A percentile compares a stretch with the other conserved stretches of the same genome.
Conservation (phyloP, 1,140 invertebrate genomes). For the Campoletis sonorensis region DNA sequence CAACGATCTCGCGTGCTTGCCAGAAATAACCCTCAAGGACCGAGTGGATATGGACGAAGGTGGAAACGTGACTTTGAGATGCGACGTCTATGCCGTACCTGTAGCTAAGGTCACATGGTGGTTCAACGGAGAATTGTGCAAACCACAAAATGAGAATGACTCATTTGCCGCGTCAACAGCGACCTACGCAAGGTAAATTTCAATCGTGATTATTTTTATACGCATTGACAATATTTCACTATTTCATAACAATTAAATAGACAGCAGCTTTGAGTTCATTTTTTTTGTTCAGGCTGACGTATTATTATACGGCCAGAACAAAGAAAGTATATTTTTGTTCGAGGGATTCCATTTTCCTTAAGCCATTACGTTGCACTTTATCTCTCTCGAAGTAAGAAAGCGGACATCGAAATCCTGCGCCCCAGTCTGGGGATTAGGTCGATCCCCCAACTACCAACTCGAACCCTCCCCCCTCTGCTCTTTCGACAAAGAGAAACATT, state of each 20-base stretch:
- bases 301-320: neutral
- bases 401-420: slow-evolving; percentile 28
- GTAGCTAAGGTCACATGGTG: slow-evolving; percentile 88
- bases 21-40: slow-evolving; percentile 81
- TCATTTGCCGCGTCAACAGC: slow-evolving; percentile 54
- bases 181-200: slow-evolving; percentile 55
- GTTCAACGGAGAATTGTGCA: slow-evolving; percentile 82
- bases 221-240: neutral
- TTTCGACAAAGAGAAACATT: slow-evolving; percentile 43
- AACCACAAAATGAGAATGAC: slow-evolving; percentile 69
- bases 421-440: slow-evolving; percentile 36
- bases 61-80: slow-evolving; percentile 86
- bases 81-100: slow-evolving; percentile 86
- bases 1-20: slow-evolving; percentile 89
- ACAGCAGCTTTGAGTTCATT: neutral
- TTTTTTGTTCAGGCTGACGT: neutral
- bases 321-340: neutral
- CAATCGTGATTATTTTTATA: neutral
- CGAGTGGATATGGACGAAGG: slow-evolving; percentile 84
- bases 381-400: slow-evolving; percentile 13
- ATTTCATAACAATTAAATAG: neutral
- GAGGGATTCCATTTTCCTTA: slow-evolving; percentile 24
- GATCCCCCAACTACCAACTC: neutral
- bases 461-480: neutral
- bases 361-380: slow-evolving; percentile 39